Base-by-base conservation (phyloP, 2,113 vertebrate genomes). In the Chelonoidis abingdonii region DNA sequence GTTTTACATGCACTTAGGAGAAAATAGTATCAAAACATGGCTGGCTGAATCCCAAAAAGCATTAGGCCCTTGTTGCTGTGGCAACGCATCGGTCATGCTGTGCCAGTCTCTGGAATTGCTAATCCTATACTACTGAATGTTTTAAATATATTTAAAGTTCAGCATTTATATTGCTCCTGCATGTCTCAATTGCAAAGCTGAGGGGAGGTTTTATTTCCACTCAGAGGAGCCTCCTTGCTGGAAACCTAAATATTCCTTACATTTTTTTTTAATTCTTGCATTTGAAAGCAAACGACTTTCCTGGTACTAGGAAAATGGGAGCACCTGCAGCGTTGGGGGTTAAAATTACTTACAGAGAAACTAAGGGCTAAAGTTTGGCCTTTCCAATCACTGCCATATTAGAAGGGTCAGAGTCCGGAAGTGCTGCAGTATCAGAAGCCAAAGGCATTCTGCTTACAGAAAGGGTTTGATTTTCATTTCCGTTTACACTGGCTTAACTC, bases 1-100 rank as follows among this genome's bases (percentile, higher is more conserved):
- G 95, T 95, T 97, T 97, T 89, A 97, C 56, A 96, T 80, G 86
- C 89, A 97, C 93, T 96, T 96, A 96, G 89, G 86, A 86, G 95
- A 96, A 97, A 95, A 96, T 95, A 95, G 95, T 89, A 96, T 83
- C 91, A 97, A 75, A 97, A 94, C 86, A 96, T 29, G 92, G 81
- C 94, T 94, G 90, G 56, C 11, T 80, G 86, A 89, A 92, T 85
- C 53, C 88, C 88, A 88, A 90, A 95, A 96, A 91, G 69, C 69
- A 85, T 24, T 0, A 3, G 89, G 88, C 65, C 94, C 38, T 80
- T 90, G 95, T 97, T 96, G 96, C 97, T 96, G 91, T 95, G 84
- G 95, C 59, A 97, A 97, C 96, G 54, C 56, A 82, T 93, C 86
- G 50, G 89, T 96, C 95, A 84, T 19, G 10, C 41, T 41, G 92